Base-by-base conservation (phyloP, 1,140 invertebrate species). In the Lasaia peninsularis region DNA sequence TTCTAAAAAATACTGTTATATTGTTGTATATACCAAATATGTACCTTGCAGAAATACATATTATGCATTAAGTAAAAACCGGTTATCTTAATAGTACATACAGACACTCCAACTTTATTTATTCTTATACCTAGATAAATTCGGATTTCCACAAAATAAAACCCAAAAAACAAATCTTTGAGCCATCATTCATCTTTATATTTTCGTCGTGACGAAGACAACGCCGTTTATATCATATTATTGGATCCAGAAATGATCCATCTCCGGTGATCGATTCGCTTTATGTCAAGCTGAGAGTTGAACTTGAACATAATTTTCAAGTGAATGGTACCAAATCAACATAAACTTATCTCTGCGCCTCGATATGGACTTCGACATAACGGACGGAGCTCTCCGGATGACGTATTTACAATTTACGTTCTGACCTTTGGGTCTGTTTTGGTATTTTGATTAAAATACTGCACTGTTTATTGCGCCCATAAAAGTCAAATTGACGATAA, bases 271-370 rank as follows among this genome's bases (percentile, higher is more conserved):
- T 64, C 67, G 62, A 75, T 78, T 74, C 69, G 65, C 69, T 62
- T 57, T 65, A 63, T 66, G 70, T 72, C 73, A 68, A 57, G 62
- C 63, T 65, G 49, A 59, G 64, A 65, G 52, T 61, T 56, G 53
- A 55, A 55, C 53, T 55, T 40, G 37, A 56, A 56, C 53, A 56
- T 81, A 87, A 86, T 87, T 79, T 80, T 74, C 64, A 69, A 77
- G 67, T 75, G 77, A 85, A 84, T 83, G 76, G 75, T 80, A 85
- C 81, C 80, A 74, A 88, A 88, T 88, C 85, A 86, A 83, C 81
- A 88, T 88, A 88, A 86, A 86, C 63, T 72, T 76, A 81, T 85
- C 78, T 71, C 60, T 40, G 66, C 60, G 20, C 40, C 81, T 79
- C 70, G 73, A 86, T 88, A 88, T 88, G 82, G 85, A 81, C 69